Base-by-base conservation (phyloP, 2,113 vertebrate genomes). In the Dromas ardeola region DNA sequence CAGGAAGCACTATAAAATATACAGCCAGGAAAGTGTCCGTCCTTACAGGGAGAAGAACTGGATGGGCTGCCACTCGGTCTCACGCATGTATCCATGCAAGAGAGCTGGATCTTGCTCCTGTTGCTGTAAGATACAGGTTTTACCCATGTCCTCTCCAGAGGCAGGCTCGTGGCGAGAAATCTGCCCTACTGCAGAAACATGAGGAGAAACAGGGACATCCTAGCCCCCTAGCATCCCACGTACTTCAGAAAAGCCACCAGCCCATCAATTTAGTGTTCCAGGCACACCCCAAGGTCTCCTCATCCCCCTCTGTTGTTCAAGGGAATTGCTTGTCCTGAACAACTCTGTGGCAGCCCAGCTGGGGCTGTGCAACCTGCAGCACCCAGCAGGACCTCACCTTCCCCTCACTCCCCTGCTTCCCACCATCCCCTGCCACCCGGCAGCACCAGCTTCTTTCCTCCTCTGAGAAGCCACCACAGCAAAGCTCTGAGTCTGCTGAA, bases 51-150 rank as follows among this genome's bases (percentile, higher is more conserved):
- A 52, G 13, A 58, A 27, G 15, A 11, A 4, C 8, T 26, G 59
- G 22, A 23, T 58, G 26, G 18, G 6, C 50, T 92, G 21, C 29
- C 50, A 6, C 32, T 58, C 13, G 21, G 71, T 53, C 36, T 81
- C 20, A 23, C 0, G 61, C 1, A 0, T 1, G 0, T 29, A 23
- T n/a, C 45, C 27, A 17, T 1, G 1, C 34, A 61, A 50, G 42
- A 56, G 23, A 71, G 27, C 1, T 59, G 47, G 12, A 34, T 95
- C 34, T 27, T 66, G 45, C 71, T 67, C 29, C 29, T 25, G 14
- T 36, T 78, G 58, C 93, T 78, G 13, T 76, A 27, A 38, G 38
- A n/a, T 29, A 38, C 1, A 19, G 36, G 23, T 43, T 76, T 82
- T 20, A 47, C 27, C 62, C 13, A 0, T 61, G 62, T 17, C 38